These are phyloP conservation scores for Charaxes varanes DNA, from an alignment of 1,140 invertebrate species.

Conservation along the genomic window DNA sequence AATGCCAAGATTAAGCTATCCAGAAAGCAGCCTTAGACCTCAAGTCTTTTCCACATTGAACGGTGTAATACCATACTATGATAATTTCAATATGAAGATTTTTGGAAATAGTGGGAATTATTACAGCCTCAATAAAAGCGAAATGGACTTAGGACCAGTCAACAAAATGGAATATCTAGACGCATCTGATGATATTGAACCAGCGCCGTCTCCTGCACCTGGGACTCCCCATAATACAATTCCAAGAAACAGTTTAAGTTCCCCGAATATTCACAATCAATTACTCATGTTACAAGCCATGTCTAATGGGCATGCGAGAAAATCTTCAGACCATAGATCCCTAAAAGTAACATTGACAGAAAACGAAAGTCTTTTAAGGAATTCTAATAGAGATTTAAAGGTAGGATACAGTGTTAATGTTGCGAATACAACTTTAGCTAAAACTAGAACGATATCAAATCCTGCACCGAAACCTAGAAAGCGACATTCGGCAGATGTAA, in stretches of 20 bases:
- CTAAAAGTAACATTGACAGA: conserved; percentile 49
- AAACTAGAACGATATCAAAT: conserved; percentile 38
- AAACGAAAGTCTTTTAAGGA: conserved; percentile 44
- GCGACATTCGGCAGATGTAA: conserved; percentile 47
- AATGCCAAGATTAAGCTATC: conserved; percentile 82
- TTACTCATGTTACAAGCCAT: conserved; percentile 50
- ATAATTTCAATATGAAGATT: conserved; percentile 85
- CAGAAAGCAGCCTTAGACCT: conserved; percentile 70
- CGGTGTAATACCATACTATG: conserved; percentile 84
- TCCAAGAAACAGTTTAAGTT: conserved; percentile 60
- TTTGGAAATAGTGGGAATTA: conserved; percentile 87
- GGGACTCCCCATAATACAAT: conserved; percentile 61
- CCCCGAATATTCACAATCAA: conserved; percentile 65
- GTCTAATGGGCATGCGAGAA: conserved; percentile 30
- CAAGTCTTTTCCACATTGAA: conserved; percentile 73
- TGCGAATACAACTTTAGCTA: conserved; percentile 39
- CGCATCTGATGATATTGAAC: conserved; percentile 77
- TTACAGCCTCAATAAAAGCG: conserved; percentile 81
- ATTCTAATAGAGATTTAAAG: conserved; percentile 34
- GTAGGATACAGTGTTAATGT: conserved; percentile 43
- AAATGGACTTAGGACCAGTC: conserved; percentile 62
- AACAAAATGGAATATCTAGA: conserved; percentile 69
- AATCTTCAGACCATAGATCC: conserved; percentile 38
- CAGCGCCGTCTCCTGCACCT: conserved; percentile 62
- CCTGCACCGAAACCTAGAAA: conserved; percentile 42